These are phyloP conservation scores for Rhombomys opimus DNA, from an alignment of 2,113 vertebrate genomes.

Conservation along the genomic window DNA sequence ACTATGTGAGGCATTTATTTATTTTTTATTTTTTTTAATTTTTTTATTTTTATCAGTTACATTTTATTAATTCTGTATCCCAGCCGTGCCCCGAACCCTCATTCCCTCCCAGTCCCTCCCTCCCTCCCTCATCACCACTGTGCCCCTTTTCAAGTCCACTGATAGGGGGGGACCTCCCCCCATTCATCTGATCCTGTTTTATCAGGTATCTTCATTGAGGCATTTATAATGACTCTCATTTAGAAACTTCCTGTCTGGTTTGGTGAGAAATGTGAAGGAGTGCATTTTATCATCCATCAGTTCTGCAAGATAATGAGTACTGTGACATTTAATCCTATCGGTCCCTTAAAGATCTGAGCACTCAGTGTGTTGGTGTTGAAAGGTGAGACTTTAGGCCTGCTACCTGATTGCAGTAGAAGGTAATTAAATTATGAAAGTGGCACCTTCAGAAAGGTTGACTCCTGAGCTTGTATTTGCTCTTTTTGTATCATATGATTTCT, in stretches of 20 bases:
- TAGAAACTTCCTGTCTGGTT: neutral
- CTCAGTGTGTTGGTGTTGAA: neutral
- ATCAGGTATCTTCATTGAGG: too few relatives aligned
- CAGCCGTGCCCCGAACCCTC: too few relatives aligned
- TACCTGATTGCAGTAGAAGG: neutral
- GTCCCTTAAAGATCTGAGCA: too few relatives aligned
- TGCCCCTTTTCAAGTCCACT: too few relatives aligned
- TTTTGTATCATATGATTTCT: neutral
- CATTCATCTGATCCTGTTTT: too few relatives aligned
- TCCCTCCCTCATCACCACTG: too few relatives aligned
- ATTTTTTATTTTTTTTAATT: too few relatives aligned
- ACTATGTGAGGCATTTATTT: neutral
- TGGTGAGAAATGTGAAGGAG: neutral
- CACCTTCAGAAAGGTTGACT: neutral
- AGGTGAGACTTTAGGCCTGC: too few relatives aligned
- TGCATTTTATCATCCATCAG: neutral
- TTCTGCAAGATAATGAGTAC: neutral
- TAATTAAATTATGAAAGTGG: neutral
- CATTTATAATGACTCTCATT: neutral
- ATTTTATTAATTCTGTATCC: too few relatives aligned
- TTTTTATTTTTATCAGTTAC: too few relatives aligned
- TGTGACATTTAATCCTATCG: neutral
- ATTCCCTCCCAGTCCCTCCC: too few relatives aligned
- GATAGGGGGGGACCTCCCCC: too few relatives aligned
- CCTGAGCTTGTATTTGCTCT: neutral